Evolutionary conservation across 2,113 vertebrate species (phyloP), one percentile per base, ranked within the genome.

Genomic region (Ornithorhynchus anatinus): DNA sequence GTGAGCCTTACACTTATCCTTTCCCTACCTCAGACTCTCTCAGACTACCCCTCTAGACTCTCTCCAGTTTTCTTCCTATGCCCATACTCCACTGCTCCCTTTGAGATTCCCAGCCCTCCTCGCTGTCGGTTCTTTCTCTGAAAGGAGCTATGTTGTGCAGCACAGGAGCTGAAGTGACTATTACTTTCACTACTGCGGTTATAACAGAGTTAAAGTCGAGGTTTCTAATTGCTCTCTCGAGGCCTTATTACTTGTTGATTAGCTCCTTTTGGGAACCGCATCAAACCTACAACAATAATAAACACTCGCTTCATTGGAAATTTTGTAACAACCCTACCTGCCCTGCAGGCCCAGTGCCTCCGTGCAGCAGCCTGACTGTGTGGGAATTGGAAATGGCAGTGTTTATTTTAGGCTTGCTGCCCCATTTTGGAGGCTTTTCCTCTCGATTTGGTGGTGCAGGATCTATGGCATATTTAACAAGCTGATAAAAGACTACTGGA

Each of bases 241-340:
- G 96, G 90, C 91, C 92, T 91, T 94, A 95, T 94, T 95, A 95
- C 92, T 94, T 92, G 94, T 93, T 95, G 96, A 98, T 97, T 94
- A 96, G 92, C 91, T 90, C 89, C 96, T 95, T 93, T 88, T 75
- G 95, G 95, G 96, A 96, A 91, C 75, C 40, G 90, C 92, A 93
- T 95, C 96, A 96, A 94, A 86, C 86, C 83, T 84, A 81, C 88
- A 91, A 92, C 90, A 93, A 94, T 95, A 96, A 96, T 92, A 96
- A 95, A 94, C 89, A 89, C 81, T 88, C 78, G 39, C 81, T 89
- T 84, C 77, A 52, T 56, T 82, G 85, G 74, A 57, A 87, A 84
- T 81, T 86, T 77, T 33, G 85, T 76, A 86, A 85, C 83, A 81
- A 82, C 84, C 0, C 32, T 36, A 79, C 56, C 82, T 77, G 86